These are phyloP conservation scores for Palloptera scutellata DNA, from an alignment of 2,888 invertebrate genomes.

Conservation along the genomic window DNA sequence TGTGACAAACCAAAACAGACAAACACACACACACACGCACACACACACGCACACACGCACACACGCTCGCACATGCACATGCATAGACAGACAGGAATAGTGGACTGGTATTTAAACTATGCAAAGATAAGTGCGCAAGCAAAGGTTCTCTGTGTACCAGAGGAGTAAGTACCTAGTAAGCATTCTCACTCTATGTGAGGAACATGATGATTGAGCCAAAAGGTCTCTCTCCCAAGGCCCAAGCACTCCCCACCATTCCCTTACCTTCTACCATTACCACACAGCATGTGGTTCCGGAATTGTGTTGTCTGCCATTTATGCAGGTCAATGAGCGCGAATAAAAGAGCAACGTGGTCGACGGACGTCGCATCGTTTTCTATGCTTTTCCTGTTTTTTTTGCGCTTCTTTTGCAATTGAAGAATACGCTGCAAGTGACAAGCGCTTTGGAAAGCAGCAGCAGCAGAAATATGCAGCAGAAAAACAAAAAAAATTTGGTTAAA, in stretches of 20 bases:
- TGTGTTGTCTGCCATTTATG: constrained; percentile 58
- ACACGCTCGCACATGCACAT: too few relatives aligned
- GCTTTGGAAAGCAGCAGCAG: too few relatives aligned
- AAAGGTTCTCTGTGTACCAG: background rate
- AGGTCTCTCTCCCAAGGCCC: too few relatives aligned
- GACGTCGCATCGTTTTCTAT: background rate
- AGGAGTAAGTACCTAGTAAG: background rate
- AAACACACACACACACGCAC: background rate
- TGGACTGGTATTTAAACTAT: background rate
- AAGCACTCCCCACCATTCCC: too few relatives aligned
- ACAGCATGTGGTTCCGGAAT: background rate
- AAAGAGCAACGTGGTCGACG: constrained; percentile 16
- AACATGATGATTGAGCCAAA: too few relatives aligned
- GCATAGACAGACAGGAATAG: background rate
- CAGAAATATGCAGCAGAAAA: too few relatives aligned
- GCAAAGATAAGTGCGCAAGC: background rate
- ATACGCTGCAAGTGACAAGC: too few relatives aligned
- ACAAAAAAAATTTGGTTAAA: too few relatives aligned
- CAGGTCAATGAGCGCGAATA: constrained; percentile 57
- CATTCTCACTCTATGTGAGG: background rate
- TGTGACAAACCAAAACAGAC: too few relatives aligned
- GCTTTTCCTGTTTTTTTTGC: too few relatives aligned
- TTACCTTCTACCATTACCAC: too few relatives aligned
- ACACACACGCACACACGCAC: background rate
- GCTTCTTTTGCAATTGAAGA: too few relatives aligned